A percentile compares a stretch with the other conserved stretches of the same genome.
Conservation (phyloP, 64 coral and sea anemone genomes). For the Actinia equina region DNA sequence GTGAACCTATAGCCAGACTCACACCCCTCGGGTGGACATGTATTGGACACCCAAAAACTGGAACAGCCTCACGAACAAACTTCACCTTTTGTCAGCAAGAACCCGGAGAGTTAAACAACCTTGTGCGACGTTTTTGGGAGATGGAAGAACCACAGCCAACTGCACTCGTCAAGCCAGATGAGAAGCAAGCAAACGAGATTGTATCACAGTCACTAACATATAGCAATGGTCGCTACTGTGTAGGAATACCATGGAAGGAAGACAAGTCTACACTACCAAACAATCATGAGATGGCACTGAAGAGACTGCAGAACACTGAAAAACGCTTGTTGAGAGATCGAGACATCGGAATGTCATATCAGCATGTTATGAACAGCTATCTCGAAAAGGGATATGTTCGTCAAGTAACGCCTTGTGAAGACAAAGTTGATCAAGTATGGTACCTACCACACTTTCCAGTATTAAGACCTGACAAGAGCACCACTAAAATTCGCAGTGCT, state of each 20-base stretch:
- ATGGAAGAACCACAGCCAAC: slow-evolving; percentile 43
- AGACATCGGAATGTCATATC: slow-evolving; percentile 38
- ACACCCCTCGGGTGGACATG: slow-evolving; percentile 71
- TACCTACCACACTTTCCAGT: slow-evolving; percentile 70
- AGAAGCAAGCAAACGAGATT: slow-evolving; percentile 26
- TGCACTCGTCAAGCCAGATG: slow-evolving; percentile 41
- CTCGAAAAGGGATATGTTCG: slow-evolving; percentile 45
- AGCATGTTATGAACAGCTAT: slow-evolving; percentile 37
- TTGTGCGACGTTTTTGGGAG: slow-evolving; percentile 56
- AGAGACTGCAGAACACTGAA: slow-evolving; percentile 39
- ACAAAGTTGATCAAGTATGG: slow-evolving; percentile 36
- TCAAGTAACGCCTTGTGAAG: slow-evolving; percentile 35
- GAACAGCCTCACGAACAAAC: slow-evolving; percentile 7
- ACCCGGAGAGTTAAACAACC: slow-evolving; percentile 23
- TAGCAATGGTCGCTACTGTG: slow-evolving; percentile 33
- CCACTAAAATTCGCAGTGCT: slow-evolving; percentile 57
- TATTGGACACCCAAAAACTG: slow-evolving; percentile 36
- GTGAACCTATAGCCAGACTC: slow-evolving; percentile 62
- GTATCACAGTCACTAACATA: slow-evolving; percentile 17
- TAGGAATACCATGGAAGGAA: slow-evolving; percentile 42
- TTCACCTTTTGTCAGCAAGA: slow-evolving; percentile 39
- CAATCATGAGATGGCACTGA: slow-evolving; percentile 40
- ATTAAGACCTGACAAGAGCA: slow-evolving; percentile 69
- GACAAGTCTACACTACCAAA: slow-evolving; percentile 32
- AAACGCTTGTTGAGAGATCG: slow-evolving; percentile 26